phyloP scores from a whole-genome alignment of 30 jellyfish, hydroid and myxozoan species.

The Chrysaora quinquecirrha region DNA sequence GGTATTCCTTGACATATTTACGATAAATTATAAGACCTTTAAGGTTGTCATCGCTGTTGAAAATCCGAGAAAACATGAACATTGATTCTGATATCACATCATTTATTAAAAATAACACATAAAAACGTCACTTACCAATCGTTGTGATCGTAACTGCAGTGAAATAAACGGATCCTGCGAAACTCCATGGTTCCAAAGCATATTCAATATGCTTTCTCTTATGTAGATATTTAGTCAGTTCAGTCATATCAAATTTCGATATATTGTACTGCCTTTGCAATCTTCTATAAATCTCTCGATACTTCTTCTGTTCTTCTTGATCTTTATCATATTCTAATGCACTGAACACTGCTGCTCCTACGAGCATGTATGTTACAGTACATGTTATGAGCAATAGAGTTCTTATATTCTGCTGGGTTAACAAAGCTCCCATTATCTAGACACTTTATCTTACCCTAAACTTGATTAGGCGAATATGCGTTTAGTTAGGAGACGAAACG shows the following conservation, averaged over 20 bases:
- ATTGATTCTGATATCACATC: neutral
- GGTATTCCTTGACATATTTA: neutral
- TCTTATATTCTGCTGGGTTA: constrained; percentile 86
- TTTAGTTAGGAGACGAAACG: too few relatives aligned
- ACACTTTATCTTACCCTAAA: too few relatives aligned
- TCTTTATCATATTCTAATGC: constrained; percentile 86
- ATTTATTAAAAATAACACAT: neutral
- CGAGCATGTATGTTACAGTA: constrained; percentile 89
- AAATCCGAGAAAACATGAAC: neutral
- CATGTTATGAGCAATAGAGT: constrained; percentile 80
- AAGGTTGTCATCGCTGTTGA: neutral
- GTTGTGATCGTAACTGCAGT: constrained; percentile 93
- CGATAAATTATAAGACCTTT: neutral
- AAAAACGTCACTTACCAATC: constrained; percentile 65
- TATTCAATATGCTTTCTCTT: constrained; percentile 74
- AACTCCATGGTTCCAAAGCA: constrained; percentile 95
- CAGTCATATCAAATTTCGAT: constrained; percentile 67
- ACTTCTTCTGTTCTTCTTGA: constrained; percentile 63
- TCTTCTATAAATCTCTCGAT: constrained; percentile 60
- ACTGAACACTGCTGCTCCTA: constrained; percentile 94
- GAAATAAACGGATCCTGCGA: constrained; percentile 92
- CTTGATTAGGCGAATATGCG: too few relatives aligned
- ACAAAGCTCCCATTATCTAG: constrained; percentile 49
- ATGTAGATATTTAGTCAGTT: constrained; percentile 77
- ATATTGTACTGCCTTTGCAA: constrained; percentile 73